phyloP scores from a whole-genome alignment of 2,888 invertebrate species.

The Auanema freiburgensis region DNA sequence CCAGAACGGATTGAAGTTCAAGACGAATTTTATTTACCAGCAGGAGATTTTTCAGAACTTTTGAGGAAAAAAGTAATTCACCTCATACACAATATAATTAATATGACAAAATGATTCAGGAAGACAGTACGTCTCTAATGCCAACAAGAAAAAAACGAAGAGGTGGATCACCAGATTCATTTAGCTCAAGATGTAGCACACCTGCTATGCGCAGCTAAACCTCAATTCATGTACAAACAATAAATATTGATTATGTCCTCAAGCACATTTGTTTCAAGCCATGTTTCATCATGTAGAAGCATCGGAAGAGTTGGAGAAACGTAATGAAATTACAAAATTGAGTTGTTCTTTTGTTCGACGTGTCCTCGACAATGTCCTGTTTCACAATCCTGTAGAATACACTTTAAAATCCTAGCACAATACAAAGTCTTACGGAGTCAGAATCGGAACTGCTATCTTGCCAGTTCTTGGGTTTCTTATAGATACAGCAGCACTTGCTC shows the following conservation, averaged over 20 bases:
- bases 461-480: conserved; percentile 59
- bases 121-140: background rate
- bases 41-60: conserved; percentile 17
- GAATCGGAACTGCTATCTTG: conserved; percentile 32
- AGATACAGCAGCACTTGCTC: conserved; percentile 63
- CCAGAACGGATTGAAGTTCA: conserved; percentile 21
- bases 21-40: conserved; percentile 13
- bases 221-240: no score
- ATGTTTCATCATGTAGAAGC: no score
- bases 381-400: conserved; percentile 55
- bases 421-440: conserved; percentile 34
- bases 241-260: no score
- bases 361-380: conserved; percentile 62
- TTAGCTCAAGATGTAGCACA: conserved; percentile 2
- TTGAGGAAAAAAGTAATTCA: conserved; percentile 7
- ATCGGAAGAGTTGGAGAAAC: no score
- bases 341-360: conserved; percentile 41
- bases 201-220: background rate
- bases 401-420: no score
- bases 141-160: conserved; percentile 2
- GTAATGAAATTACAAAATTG: background rate
- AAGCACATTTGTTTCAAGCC: no score
- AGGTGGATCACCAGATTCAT: conserved; percentile 1
- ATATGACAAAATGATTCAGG: background rate
- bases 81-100: background rate